Evolutionary conservation across 2,797 vertebrate genomes (phyloP).

Genomic region (Mycteria americana): DNA sequence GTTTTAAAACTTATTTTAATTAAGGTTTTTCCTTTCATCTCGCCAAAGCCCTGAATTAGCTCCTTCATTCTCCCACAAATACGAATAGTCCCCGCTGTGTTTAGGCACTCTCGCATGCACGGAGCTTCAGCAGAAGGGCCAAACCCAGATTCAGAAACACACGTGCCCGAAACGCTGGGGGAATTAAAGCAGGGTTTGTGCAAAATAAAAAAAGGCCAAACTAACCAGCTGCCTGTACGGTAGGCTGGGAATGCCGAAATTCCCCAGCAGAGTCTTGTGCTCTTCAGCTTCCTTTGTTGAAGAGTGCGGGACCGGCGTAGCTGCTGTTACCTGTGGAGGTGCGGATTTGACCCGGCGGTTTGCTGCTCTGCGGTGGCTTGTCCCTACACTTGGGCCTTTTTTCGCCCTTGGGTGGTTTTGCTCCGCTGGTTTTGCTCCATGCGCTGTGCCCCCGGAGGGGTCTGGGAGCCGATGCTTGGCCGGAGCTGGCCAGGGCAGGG

Average conservation of each 20-base stretch:
- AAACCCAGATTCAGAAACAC: not conserved
- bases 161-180: fast-evolving
- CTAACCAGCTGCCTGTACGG: not conserved
- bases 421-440: not conserved
- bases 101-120: fast-evolving
- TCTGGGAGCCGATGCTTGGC: not conserved
- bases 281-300: not conserved
- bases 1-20: slow-evolving; percentile 62
- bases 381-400: not conserved
- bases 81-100: not conserved
- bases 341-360: fast-evolving
- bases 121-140: not conserved
- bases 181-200: not conserved
- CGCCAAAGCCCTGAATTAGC: slow-evolving; percentile 29
- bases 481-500: not conserved
- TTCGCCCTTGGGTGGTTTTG: not conserved
- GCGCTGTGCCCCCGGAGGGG: not conserved
- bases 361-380: not conserved
- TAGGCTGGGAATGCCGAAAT: not conserved
- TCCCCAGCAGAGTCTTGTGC: not conserved
- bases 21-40: slow-evolving; percentile 59
- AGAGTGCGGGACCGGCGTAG: fast-evolving
- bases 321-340: not conserved
- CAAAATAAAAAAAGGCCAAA: not conserved
- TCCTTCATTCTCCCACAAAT: slow-evolving; percentile 19